A percentile compares a stretch with the other conserved stretches of the same genome.
Evolutionary conservation across 2,888 invertebrate genomes (phyloP).

Genomic region (Euzophera pinguis): DNA sequence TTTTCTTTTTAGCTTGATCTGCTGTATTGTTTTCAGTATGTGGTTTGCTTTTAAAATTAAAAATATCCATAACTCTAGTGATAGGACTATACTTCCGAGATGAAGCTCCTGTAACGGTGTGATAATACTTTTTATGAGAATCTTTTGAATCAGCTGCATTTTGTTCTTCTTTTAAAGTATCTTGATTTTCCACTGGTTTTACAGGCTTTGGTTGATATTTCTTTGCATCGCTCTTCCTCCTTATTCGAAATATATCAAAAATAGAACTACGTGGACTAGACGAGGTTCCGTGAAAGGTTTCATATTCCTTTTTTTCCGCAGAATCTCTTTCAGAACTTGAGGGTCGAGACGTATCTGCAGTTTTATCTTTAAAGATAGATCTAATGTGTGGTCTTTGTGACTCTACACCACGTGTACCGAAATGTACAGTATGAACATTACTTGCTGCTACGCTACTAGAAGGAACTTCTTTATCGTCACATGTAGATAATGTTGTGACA

Average conservation of each 20-base stretch:
- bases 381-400: constrained; percentile 69
- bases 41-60: constrained; percentile 54
- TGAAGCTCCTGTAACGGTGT: constrained; percentile 73
- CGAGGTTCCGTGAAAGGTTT: constrained; percentile 74
- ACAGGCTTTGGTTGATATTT: constrained; percentile 52
- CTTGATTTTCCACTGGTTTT: constrained; percentile 58
- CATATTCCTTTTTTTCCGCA: constrained; percentile 59
- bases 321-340: constrained; percentile 67
- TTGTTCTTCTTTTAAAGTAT: constrained; percentile 51
- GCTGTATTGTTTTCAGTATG: constrained; percentile 51
- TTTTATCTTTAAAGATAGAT: constrained; percentile 67
- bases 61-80: constrained; percentile 73
- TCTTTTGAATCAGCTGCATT: constrained; percentile 53
- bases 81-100: constrained; percentile 73
- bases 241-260: constrained; percentile 73
- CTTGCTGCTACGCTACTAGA: constrained; percentile 51
- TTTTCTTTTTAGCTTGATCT: constrained; percentile 63
- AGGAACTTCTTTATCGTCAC: constrained; percentile 55
- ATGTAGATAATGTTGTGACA: constrained; percentile 61
- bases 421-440: constrained; percentile 73
- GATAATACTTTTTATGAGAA: constrained; percentile 72
- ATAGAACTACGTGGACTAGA: constrained; percentile 74
- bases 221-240: constrained; percentile 72
- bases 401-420: constrained; percentile 70
- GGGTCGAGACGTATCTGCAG: constrained; percentile 53